Conservation (phyloP, 2,797 vertebrate genomes). For the Rhabdophis nuchalis region DNA sequence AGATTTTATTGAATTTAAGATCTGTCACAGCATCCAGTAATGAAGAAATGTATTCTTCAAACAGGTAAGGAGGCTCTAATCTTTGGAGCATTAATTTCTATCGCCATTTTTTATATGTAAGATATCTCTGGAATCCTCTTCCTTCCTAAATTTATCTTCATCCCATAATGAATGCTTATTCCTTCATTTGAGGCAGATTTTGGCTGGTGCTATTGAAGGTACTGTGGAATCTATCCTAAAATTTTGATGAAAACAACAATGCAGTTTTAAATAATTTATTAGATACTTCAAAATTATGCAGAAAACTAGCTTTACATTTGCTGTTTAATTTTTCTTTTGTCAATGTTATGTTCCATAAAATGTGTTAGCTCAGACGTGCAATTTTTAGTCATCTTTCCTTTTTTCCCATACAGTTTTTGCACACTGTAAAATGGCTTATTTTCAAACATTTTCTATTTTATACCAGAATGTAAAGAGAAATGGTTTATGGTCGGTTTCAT, state of each 20-base stretch:
- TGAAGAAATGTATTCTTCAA: slow-evolving; percentile 16
- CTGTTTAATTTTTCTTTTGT: neutral
- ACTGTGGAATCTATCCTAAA: neutral
- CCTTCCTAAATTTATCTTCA: neutral
- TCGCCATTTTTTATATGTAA: neutral
- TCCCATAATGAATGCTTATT: neutral
- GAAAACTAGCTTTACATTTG: neutral
- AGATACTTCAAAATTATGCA: neutral
- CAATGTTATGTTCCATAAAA: neutral
- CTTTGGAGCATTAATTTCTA: neutral
- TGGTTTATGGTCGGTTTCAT: neutral
- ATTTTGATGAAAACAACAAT: neutral
- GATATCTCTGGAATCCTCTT: neutral
- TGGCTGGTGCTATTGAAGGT: neutral
- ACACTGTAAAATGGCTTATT: neutral
- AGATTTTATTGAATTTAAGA: slow-evolving; percentile 19
- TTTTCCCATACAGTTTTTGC: neutral
- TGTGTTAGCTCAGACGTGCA: neutral
- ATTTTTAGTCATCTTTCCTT: neutral
- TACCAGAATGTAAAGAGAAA: neutral
- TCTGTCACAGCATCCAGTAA: slow-evolving; percentile 34
- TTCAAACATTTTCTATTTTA: neutral
- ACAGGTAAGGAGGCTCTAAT: slow-evolving; percentile 21
- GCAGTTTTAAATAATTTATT: neutral
- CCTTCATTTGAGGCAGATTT: neutral